Evolutionary conservation across 2,888 invertebrate species (phyloP).

Genomic region (Mactromeris polynyma): DNA sequence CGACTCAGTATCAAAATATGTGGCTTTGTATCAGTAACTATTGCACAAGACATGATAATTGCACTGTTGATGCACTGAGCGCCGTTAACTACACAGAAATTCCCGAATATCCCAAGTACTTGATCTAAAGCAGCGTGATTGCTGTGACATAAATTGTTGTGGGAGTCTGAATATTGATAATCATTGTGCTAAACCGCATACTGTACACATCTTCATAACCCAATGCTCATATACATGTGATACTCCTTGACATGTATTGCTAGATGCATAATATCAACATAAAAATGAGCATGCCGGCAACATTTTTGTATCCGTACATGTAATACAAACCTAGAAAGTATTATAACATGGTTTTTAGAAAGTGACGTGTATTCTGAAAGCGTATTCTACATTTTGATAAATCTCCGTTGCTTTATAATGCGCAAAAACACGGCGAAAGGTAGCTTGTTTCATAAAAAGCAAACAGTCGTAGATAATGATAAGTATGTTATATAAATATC

Average conservation of each 20-base stretch:
- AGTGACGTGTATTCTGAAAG: neutral
- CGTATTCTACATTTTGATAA: conserved; percentile 6
- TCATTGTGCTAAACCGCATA: neutral
- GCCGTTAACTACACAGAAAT: conserved; percentile 38
- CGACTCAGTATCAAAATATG: conserved; percentile 21
- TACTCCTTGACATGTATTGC: neutral
- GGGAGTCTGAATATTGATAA: neutral
- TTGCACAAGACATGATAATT: conserved; percentile 32
- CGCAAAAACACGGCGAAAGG: neutral
- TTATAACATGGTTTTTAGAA: neutral
- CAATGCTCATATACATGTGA: too few species aligned
- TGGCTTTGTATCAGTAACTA: conserved; percentile 27
- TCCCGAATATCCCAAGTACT: neutral
- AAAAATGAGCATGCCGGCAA: neutral
- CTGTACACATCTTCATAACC: neutral
- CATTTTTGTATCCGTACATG: neutral
- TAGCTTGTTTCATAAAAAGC: neutral
- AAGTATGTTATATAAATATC: neutral
- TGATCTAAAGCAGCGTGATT: neutral
- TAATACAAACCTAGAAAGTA: neutral
- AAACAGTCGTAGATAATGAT: neutral
- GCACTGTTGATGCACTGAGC: conserved; percentile 17
- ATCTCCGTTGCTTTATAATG: neutral
- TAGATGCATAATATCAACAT: neutral
- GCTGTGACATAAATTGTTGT: neutral